Base-by-base conservation (phyloP, 1,140 invertebrate genomes). In the Teleopsis dalmanni region DNA sequence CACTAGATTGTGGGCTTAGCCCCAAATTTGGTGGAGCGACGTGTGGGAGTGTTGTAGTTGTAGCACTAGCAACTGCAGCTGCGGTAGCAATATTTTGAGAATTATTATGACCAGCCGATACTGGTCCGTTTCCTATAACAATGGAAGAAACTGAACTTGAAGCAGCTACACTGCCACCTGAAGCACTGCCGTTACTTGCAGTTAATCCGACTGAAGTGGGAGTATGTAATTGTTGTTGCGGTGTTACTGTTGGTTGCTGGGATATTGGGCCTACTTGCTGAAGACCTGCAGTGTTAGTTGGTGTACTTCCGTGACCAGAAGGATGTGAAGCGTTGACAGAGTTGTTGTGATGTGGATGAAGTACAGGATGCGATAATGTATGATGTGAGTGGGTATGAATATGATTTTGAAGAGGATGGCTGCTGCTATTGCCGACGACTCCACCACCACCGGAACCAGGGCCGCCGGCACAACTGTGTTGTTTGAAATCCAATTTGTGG, bases 401-500 rank as follows among this genome's bases (percentile, higher is more conserved):
- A 36, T 46, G 44, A 18, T 13, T 16, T 14, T 43, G 44, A 46
- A 16, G 29, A 21, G 31, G 35, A 55, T 55, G 47, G 23, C 29
- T 45, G 25, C 33, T 57, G 40, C 50, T 55, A 56, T 58, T 58
- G 64, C 60, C 64, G 70, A 74, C 69, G 61, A 73, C 63, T 26
- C 57, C 60, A 51, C 60, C 65, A 59, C 58, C 65, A 65, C 65
- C 59, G 52, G 60, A 59, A 60, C 62, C 70, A 62, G 65, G 63
- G 73, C 73, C 72, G 73, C 72, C 67, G 67, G 67, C 67, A 60
- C 64, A 65, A 62, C 59, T 68, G 52, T 70, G 66, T 59, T 70
- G 67, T 69, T 77, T 77, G 74, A 77, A 77, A 76, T 77, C 75
- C 75, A 77, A 76, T 73, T 74, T 76, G 73, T 70, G 61, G 71